Base-by-base conservation (phyloP, 2,113 vertebrate species). In the Zapornia atra region DNA sequence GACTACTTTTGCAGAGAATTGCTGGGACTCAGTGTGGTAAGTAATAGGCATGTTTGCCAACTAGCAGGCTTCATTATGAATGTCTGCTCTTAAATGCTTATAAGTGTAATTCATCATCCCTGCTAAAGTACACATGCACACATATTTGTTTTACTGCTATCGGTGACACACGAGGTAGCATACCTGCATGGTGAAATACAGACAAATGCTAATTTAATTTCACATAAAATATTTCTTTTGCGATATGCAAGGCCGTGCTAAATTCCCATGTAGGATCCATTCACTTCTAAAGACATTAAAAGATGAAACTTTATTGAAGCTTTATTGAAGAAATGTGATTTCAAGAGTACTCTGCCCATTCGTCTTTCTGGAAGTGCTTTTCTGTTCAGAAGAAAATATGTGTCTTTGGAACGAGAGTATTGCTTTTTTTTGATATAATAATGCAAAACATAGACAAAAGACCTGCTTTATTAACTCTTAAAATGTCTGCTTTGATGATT, bases 1-100 rank as follows among this genome's bases (percentile, higher is more conserved):
- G 98, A 99, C 94, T 99, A 99, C 95, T 98, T 99, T 69, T 97
- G 98, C 97, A 98, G 99, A 92, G 99, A 99, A 71, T 94, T 98
- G 90, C 98, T 99, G 86, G 99, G 99, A 80, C 98, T 99, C 92
- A 99, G 99, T 5, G 98, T 99, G 99, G 99, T 99, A 93, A 99
- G 99, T 95, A 61, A 36, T 61, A 90, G 63, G 28, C 36, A 17
- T 7, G 5, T 53, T 61, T 84, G 48, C 68, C 66, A 80, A 15
- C 82, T 18, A 71, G 33, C 63, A 57, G 63, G 36, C 65, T 94
- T 85, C 68, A 1, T 92, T 93, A 24, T 44, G 33, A 34, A 81
- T 93, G 24, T 26, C 46, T 77, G 4, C 21, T 33, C 33, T 79
- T 81, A 82, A 89, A 80, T 42, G 46, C 63, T 85, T 42, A 59